These are phyloP conservation scores for Anthoscopus minutus DNA, from an alignment of 2,113 vertebrate species.

Conservation along the genomic window DNA sequence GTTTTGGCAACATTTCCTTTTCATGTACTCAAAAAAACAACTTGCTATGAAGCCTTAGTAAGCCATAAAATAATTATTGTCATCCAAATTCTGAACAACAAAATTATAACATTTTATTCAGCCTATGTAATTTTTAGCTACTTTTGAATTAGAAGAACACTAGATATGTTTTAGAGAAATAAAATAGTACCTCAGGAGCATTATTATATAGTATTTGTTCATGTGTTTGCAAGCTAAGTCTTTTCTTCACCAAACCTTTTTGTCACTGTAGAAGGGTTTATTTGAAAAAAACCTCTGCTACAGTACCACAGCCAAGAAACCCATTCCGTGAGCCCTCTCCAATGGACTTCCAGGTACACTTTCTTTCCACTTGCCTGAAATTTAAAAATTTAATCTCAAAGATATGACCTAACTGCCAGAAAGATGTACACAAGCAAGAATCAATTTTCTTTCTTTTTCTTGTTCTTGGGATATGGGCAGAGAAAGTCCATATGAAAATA, in stretches of 20 bases:
- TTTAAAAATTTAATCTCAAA: not conserved
- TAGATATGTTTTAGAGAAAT: not conserved
- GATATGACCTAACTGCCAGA: not conserved
- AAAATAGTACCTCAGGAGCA: not conserved
- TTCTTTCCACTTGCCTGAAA: not conserved
- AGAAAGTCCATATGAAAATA: not conserved
- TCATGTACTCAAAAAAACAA: not conserved
- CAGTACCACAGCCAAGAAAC: not conserved
- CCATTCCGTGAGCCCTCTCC: not conserved
- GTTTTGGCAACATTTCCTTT: not conserved
- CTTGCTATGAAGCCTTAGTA: not conserved
- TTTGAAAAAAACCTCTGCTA: not conserved
- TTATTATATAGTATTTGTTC: not conserved
- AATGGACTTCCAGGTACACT: not conserved
- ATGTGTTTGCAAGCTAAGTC: not conserved
- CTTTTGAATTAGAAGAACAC: not conserved
- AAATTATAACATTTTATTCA: not conserved
- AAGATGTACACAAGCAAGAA: not conserved
- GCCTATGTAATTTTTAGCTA: not conserved
- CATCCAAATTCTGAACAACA: not conserved
- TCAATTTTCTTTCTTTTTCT: not conserved
- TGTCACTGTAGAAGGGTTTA: not conserved
- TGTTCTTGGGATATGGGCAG: not conserved
- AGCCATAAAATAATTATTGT: not conserved
- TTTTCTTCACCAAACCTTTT: not conserved